phyloP scores from a whole-genome alignment of 2,113 vertebrate species.

The Callipepla californica region DNA sequence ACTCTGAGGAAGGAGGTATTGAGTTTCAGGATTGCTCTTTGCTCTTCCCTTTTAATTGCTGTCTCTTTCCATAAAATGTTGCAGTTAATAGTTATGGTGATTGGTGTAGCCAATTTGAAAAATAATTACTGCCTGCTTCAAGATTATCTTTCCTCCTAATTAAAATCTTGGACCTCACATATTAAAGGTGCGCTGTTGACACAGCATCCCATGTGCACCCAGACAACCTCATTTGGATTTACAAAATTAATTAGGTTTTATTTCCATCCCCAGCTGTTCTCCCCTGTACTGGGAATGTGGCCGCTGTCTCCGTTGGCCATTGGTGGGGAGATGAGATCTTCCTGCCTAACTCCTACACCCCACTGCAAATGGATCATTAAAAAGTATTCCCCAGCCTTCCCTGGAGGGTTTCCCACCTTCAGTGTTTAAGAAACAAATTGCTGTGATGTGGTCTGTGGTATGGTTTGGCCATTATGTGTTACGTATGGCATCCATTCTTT shows the following conservation, averaged over 20 bases:
- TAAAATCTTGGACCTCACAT: constrained; percentile 78
- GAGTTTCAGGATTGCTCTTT: constrained; percentile 33
- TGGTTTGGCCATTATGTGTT: not conserved
- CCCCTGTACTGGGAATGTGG: constrained; percentile 4
- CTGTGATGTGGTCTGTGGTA: not conserved
- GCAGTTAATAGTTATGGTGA: constrained; percentile 66
- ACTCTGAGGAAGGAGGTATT: not conserved
- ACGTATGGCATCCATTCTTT: not conserved
- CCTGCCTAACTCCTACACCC: not conserved
- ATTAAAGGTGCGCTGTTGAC: constrained; percentile 74
- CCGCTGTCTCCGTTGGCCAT: constrained; percentile 67
- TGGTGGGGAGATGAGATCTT: constrained; percentile 38
- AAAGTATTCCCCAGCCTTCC: not conserved
- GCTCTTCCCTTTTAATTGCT: constrained; percentile 57
- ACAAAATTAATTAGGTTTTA: constrained; percentile 81
- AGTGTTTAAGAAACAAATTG: not conserved
- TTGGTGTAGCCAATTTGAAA: constrained; percentile 72
- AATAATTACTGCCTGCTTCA: constrained; percentile 77
- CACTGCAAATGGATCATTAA: constrained; percentile 28
- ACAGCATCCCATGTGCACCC: constrained; percentile 58
- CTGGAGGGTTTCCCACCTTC: not conserved
- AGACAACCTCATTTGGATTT: constrained; percentile 76
- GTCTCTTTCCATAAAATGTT: constrained; percentile 52
- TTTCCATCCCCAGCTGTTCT: constrained; percentile 78
- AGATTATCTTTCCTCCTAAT: constrained; percentile 79